Conservation (phyloP, 1,140 invertebrate species). For the Diorhabda carinulata region DNA sequence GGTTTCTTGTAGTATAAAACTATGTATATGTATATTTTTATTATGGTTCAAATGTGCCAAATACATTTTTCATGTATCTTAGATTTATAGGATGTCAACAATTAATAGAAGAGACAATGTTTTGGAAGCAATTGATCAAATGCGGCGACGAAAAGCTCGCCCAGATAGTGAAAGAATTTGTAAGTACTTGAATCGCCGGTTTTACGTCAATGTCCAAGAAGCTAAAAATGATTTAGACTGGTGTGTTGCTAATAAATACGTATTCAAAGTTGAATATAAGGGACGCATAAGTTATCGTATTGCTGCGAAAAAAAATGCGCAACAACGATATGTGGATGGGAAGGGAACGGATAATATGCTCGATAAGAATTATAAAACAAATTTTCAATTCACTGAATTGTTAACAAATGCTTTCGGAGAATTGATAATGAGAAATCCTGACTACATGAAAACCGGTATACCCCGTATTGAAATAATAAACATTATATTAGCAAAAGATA, state of each 20-base stretch:
- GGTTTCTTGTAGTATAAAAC: background rate
- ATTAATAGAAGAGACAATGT: slow-evolving; percentile 69
- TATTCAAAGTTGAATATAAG: slow-evolving; percentile 83
- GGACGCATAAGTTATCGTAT: slow-evolving; percentile 79
- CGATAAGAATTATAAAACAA: slow-evolving; percentile 30
- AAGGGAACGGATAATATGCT: slow-evolving; percentile 21
- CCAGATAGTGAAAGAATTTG: slow-evolving; percentile 79
- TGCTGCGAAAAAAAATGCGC: slow-evolving; percentile 65
- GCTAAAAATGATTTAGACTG: slow-evolving; percentile 70
- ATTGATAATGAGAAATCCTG: slow-evolving; percentile 64
- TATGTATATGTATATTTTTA: background rate
- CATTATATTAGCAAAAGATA: slow-evolving; percentile 60
- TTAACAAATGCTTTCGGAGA: slow-evolving; percentile 65
- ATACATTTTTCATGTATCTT: background rate
- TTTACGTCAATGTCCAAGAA: slow-evolving; percentile 64
- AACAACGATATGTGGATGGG: slow-evolving; percentile 48
- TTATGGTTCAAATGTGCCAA: background rate
- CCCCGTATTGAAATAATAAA: slow-evolving; percentile 60
- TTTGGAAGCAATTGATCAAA: slow-evolving; percentile 78
- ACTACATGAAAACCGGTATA: slow-evolving; percentile 66
- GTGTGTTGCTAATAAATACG: slow-evolving; percentile 70
- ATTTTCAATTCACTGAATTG: slow-evolving; percentile 48
- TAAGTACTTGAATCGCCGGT: slow-evolving; percentile 71
- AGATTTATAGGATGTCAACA: slow-evolving; percentile 41
- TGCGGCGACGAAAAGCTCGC: slow-evolving; percentile 74